Evolutionary conservation across 2,888 invertebrate species (phyloP).

Genomic region (Lepidonotus clava): DNA sequence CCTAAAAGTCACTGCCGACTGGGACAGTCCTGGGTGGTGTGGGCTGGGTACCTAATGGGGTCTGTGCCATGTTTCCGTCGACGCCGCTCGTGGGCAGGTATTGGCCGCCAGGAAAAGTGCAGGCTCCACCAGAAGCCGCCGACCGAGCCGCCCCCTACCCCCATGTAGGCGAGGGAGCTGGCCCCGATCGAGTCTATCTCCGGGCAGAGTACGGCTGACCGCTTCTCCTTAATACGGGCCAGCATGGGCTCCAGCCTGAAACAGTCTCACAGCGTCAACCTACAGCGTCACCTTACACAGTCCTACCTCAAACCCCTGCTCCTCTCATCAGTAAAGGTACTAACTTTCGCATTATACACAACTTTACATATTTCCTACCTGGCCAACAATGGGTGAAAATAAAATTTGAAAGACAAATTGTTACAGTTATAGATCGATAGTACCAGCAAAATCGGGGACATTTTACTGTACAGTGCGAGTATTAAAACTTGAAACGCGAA

Average conservation of each 20-base stretch:
- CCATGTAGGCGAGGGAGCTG: constrained; percentile 83
- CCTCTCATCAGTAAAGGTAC: too few relatives aligned
- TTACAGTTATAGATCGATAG: too few relatives aligned
- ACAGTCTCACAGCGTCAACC: not conserved
- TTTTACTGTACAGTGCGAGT: too few relatives aligned
- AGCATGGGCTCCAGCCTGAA: constrained; percentile 91
- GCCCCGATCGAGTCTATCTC: constrained; percentile 97
- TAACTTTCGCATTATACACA: too few relatives aligned
- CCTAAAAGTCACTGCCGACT: too few relatives aligned
- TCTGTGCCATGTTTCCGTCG: constrained; percentile 70
- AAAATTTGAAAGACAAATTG: too few relatives aligned
- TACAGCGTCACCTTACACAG: too few relatives aligned
- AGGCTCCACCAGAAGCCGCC: constrained; percentile 84
- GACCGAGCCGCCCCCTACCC: constrained; percentile 74
- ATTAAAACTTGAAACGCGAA: too few relatives aligned
- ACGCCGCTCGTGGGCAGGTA: constrained; percentile 72
- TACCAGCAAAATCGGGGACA: too few relatives aligned
- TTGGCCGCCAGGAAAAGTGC: constrained; percentile 91
- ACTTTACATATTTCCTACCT: too few relatives aligned
- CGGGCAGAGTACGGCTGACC: constrained; percentile 92
- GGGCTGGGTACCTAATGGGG: constrained; percentile 78
- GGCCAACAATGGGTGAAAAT: too few relatives aligned
- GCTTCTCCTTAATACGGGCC: constrained; percentile 89
- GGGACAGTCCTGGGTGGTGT: not conserved
- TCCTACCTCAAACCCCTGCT: too few relatives aligned